Conservation (phyloP, 2,113 vertebrate genomes). For the Sander vitreus region DNA sequence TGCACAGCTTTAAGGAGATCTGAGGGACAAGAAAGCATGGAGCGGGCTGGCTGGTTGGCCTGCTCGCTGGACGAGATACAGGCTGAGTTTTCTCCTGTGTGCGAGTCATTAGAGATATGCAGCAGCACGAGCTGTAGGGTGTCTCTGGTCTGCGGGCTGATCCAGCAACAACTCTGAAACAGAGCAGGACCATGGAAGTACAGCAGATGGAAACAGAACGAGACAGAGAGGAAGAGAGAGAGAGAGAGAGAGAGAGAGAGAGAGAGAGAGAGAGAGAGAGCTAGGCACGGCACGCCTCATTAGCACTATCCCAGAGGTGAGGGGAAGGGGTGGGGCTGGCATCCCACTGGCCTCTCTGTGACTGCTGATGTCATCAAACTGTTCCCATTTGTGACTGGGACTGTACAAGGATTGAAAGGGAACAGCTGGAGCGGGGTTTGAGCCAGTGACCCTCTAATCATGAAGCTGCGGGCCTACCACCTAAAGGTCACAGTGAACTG, state of each 20-base stretch:
- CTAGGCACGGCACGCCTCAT: conserved; percentile 59
- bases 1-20: conserved; percentile 73
- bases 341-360: conserved; percentile 68
- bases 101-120: conserved; percentile 73
- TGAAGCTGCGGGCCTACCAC: conserved; percentile 57
- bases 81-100: conserved; percentile 57
- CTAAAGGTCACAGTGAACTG: conserved; percentile 62
- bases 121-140: conserved; percentile 61
- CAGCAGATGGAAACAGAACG: conserved; percentile 55
- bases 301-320: conserved; percentile 74
- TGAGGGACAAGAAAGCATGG: conserved; percentile 54
- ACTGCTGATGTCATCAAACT: conserved; percentile 78
- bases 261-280: conserved; percentile 24
- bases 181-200: conserved; percentile 57
- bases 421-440: conserved; percentile 69
- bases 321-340: conserved; percentile 57
- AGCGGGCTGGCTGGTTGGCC: conserved; percentile 53
- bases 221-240: conserved; percentile 42
- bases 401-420: conserved; percentile 45
- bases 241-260: conserved; percentile 28
- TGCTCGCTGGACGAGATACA: conserved; percentile 53
- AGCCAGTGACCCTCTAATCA: conserved; percentile 75
- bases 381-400: conserved; percentile 58
- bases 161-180: conserved; percentile 55
- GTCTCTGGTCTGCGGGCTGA: conserved; percentile 58